Evolutionary conservation across 2,797 vertebrate species (phyloP).

Genomic region (Heliangelus exortis): DNA sequence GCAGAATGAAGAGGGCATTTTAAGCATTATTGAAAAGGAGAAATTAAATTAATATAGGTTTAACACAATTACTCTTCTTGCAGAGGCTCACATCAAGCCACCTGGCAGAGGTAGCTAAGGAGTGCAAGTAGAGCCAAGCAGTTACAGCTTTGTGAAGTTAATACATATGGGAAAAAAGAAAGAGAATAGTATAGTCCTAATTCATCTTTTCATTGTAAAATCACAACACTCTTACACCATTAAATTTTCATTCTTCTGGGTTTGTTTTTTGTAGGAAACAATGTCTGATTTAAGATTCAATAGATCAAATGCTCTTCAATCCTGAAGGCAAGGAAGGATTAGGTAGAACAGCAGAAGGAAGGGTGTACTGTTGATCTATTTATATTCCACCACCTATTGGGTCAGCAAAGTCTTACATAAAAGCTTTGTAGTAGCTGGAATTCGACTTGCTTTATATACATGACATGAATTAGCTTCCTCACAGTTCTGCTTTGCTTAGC

Average conservation of each 20-base stretch:
- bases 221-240: neutral
- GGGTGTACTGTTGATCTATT: constrained; percentile 65
- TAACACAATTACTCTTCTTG: constrained; percentile 15
- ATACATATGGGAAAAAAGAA: neutral
- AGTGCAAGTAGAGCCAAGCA: neutral
- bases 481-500: constrained; percentile 4
- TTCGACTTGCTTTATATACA: constrained; percentile 52
- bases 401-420: constrained; percentile 73
- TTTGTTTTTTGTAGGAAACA: neutral
- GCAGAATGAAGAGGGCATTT: constrained; percentile 31
- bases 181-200: neutral
- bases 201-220: neutral
- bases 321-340: constrained; percentile 70
- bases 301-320: constrained; percentile 69
- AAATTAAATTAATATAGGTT: constrained; percentile 33
- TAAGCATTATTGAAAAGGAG: constrained; percentile 12
- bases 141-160: neutral
- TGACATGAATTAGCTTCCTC: constrained; percentile 38
- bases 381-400: constrained; percentile 70
- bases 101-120: neutral
- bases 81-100: neutral
- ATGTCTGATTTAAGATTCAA: constrained; percentile 54
- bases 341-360: constrained; percentile 60
- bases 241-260: neutral
- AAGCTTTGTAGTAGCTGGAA: constrained; percentile 66